Percentiles rank a stretch among this genome's conserved stretches.
phyloP scores from a whole-genome alignment of 2,113 vertebrate genomes.

The Pionites leucogaster region DNA sequence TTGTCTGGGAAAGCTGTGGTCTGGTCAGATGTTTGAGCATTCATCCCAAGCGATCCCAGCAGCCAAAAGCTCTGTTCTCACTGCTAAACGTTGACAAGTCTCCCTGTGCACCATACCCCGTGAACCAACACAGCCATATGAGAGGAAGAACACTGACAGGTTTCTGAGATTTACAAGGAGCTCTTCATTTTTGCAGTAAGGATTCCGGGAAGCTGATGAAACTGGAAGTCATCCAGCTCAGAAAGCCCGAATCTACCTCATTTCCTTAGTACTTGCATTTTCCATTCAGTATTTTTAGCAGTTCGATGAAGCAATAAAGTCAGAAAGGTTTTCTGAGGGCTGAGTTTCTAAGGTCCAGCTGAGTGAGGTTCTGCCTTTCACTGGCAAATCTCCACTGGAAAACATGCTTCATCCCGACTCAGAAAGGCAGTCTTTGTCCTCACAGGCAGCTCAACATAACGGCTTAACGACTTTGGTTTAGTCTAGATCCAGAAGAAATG shows the following conservation, averaged over 20 bases:
- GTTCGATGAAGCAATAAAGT: conserved; percentile 31
- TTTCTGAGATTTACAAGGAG: conserved; percentile 59
- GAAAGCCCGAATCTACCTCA: conserved; percentile 55
- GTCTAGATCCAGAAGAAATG: conserved; percentile 26
- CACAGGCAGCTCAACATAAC: background rate
- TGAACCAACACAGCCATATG: background rate
- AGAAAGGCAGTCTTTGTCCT: conserved; percentile 55
- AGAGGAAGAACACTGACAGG: conserved; percentile 43
- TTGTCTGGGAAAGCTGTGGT: background rate
- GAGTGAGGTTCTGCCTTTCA: conserved; percentile 8
- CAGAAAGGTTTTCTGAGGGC: conserved; percentile 46
- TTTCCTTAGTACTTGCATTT: conserved; percentile 68
- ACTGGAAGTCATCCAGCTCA: conserved; percentile 58
- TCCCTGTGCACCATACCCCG: fast-evolving
- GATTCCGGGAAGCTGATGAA: conserved; percentile 64
- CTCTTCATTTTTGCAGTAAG: background rate
- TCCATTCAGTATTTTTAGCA: conserved; percentile 64
- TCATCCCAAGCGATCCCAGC: background rate
- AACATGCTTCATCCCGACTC: background rate
- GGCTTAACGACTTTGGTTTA: background rate
- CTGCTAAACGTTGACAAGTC: background rate
- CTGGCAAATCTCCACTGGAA: conserved; percentile 21
- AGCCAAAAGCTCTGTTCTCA: background rate
- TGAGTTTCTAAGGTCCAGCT: background rate
- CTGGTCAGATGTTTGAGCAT: background rate